A percentile compares a stretch with the other conserved stretches of the same genome.
phyloP scores from a whole-genome alignment of 2,797 vertebrate genomes.

The Erithacus rubecula region DNA sequence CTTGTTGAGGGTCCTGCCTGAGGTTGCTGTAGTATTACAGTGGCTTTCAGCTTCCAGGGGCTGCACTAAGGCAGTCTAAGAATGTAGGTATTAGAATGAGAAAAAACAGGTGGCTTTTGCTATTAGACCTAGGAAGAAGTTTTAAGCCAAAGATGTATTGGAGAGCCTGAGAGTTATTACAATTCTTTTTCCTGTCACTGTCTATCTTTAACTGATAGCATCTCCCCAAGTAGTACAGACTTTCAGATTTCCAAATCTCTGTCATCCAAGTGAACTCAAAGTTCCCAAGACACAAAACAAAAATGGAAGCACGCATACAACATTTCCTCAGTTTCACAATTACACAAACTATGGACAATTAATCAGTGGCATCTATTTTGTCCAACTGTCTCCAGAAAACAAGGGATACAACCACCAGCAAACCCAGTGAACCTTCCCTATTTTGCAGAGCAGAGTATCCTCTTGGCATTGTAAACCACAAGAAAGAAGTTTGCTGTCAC shows the following conservation, averaged over 20 bases:
- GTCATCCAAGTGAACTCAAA: neutral
- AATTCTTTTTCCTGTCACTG: neutral
- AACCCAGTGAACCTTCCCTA: neutral
- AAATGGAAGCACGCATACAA: neutral
- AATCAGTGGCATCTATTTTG: neutral
- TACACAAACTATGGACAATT: neutral
- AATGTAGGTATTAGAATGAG: neutral
- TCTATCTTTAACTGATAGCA: neutral
- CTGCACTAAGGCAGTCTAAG: neutral
- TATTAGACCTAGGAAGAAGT: neutral
- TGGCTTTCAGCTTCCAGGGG: neutral
- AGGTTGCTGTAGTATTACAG: neutral
- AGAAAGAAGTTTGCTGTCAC: neutral
- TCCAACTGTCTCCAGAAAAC: neutral
- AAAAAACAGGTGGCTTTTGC: neutral
- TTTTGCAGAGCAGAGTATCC: neutral
- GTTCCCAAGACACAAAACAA: neutral
- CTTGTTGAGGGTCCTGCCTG: neutral
- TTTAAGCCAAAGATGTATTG: neutral
- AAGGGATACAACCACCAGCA: neutral
- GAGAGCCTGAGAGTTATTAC: neutral
- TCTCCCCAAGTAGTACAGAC: neutral
- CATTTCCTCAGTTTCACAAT: neutral
- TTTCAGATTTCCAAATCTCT: neutral
- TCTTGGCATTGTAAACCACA: neutral